Evolutionary conservation across 1,140 invertebrate species (phyloP).

Genomic region (Megalopta genalis): DNA sequence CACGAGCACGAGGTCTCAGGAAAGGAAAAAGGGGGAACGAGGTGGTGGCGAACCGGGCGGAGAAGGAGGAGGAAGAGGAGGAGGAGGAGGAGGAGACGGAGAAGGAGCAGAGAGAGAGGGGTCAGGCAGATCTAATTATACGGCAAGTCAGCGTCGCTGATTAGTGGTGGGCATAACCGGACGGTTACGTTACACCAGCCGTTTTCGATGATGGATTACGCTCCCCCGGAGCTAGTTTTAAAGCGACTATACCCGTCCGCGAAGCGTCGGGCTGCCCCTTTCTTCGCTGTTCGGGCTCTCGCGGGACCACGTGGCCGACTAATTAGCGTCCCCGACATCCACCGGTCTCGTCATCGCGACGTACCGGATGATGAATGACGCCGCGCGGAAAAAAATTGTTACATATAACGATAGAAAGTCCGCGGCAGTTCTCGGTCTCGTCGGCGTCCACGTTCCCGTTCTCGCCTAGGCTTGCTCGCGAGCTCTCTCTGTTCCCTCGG

Average conservation of each 20-base stretch:
- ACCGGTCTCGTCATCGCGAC: constrained; percentile 47
- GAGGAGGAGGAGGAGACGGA: constrained; percentile 22
- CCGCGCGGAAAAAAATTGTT: constrained; percentile 17
- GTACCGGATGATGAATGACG: constrained; percentile 45
- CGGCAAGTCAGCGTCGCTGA: constrained; percentile 67
- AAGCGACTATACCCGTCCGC: constrained; percentile 58
- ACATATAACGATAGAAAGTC: constrained; percentile 32
- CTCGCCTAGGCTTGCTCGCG: too few species aligned
- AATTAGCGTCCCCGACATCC: constrained; percentile 55
- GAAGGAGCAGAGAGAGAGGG: constrained; percentile 23
- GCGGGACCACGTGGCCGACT: constrained; percentile 50
- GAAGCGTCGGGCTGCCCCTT: constrained; percentile 22
- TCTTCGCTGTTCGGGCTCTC: constrained; percentile 22
- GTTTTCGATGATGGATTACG: constrained; percentile 76
- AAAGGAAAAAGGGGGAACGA: constrained; percentile 22
- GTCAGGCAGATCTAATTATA: constrained; percentile 67
- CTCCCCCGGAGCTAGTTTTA: constrained; percentile 69
- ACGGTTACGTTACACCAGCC: constrained; percentile 64
- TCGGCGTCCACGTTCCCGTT: too few species aligned
- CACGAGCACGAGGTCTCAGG: constrained; percentile 6
- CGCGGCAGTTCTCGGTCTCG: background rate
- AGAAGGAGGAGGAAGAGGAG: background rate
- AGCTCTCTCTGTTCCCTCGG: too few species aligned
- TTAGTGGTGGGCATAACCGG: constrained; percentile 68
- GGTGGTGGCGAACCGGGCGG: constrained; percentile 25